phyloP scores from a whole-genome alignment of 2,797 vertebrate genomes.

The Triplophysa yarkandensis region DNA sequence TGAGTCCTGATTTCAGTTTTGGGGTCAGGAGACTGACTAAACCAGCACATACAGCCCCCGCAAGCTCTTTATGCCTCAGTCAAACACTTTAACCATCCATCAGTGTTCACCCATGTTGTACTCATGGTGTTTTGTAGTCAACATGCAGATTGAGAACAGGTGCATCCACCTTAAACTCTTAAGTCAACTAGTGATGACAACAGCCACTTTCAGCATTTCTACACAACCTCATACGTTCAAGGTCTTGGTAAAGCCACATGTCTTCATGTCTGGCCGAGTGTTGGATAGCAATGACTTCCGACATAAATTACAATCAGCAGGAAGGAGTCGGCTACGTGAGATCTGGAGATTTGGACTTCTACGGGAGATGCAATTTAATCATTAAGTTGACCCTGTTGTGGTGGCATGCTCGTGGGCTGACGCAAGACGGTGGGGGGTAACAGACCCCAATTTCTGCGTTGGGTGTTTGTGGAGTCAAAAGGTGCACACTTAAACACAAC shows the following conservation, averaged over 20 bases:
- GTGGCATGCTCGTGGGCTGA: conserved; percentile 62
- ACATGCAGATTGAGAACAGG: conserved; percentile 72
- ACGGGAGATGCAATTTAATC: conserved; percentile 79
- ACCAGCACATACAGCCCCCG: conserved; percentile 58
- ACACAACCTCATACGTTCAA: conserved; percentile 20
- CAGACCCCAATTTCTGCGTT: conserved; percentile 77
- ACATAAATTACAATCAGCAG: conserved; percentile 78
- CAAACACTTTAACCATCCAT: conserved; percentile 66
- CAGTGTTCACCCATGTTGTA: conserved; percentile 63
- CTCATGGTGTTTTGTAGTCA: conserved; percentile 66
- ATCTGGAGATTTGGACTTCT: conserved; percentile 77
- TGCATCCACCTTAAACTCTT: conserved; percentile 58
- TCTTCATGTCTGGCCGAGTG: conserved; percentile 57
- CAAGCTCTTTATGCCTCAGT: conserved; percentile 46
- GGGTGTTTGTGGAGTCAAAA: conserved; percentile 86
- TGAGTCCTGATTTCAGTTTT: conserved; percentile 50
- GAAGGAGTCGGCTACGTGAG: conserved; percentile 75
- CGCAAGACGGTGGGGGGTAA: conserved; percentile 51
- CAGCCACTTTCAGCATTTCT: conserved; percentile 36
- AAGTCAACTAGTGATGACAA: conserved; percentile 47
- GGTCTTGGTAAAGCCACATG: conserved; percentile 52
- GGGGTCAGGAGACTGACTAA: conserved; percentile 50
- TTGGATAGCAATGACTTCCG: conserved; percentile 74
- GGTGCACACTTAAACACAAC: conserved; percentile 79
- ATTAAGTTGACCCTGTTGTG: conserved; percentile 73